phyloP scores from a whole-genome alignment of 2,888 invertebrate genomes.

The Pachycephus smyrnensis region DNA sequence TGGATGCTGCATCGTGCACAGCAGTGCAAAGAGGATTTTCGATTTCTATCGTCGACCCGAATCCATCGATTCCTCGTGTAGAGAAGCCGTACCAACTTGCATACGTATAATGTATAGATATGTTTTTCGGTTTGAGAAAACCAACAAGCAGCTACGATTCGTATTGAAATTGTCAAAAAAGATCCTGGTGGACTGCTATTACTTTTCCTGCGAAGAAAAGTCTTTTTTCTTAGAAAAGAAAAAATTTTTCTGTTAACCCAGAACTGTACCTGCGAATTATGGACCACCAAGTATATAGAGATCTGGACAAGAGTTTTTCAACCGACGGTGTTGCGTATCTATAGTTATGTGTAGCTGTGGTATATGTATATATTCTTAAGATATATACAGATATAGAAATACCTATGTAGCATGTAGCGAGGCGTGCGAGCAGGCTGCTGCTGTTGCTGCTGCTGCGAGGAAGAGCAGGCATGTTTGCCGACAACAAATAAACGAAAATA shows the following conservation, averaged over 20 bases:
- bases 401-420: constrained; percentile 27
- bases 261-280: neutral
- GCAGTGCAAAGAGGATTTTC: neutral
- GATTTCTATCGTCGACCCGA: neutral
- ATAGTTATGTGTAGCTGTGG: neutral
- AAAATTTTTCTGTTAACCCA: neutral
- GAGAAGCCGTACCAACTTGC: neutral
- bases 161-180: neutral
- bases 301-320: constrained; percentile 12
- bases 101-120: neutral
- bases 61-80: neutral
- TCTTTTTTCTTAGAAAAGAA: neutral
- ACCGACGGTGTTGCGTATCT: constrained; percentile 1
- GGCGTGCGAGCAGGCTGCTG: constrained; percentile 39
- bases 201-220: neutral
- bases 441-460: constrained; percentile 31
- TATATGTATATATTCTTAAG: constrained; percentile 3
- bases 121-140: neutral
- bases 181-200: neutral
- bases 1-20: neutral
- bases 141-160: neutral
- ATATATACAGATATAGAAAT: constrained; percentile 4
- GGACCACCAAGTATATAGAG: neutral
- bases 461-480: constrained; percentile 54
- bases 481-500: constrained; percentile 59